These are phyloP conservation scores for Corapipo altera DNA, from an alignment of 2,113 vertebrate genomes.

Conservation along the genomic window DNA sequence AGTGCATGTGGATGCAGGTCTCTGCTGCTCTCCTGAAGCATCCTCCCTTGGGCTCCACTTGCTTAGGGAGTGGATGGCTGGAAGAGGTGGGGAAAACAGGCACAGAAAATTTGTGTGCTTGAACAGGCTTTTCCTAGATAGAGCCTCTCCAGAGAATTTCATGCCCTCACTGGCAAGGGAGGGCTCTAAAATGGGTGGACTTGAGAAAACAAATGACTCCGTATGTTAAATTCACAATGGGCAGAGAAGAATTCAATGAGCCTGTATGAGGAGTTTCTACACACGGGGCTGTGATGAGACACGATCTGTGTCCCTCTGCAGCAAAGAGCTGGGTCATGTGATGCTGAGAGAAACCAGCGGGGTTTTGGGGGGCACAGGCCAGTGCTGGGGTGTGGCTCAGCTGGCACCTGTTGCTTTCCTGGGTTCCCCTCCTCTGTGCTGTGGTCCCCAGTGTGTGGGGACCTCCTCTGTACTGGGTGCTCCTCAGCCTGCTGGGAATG, in stretches of 20 bases:
- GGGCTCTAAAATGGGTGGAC: not conserved
- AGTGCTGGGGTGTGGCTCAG: not conserved
- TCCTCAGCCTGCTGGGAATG: not conserved
- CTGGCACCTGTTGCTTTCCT: not conserved
- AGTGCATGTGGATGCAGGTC: accelerated
- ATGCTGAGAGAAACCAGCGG: not conserved
- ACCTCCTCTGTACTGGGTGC: not conserved
- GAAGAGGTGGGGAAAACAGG: not conserved
- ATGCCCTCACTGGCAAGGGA: not conserved
- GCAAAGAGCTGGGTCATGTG: not conserved
- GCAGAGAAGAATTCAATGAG: not conserved
- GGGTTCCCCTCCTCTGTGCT: not conserved
- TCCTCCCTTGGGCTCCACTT: accelerated
- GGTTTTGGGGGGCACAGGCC: not conserved
- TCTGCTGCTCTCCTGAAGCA: not conserved
- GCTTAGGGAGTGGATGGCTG: not conserved
- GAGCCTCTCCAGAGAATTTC: not conserved
- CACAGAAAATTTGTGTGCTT: not conserved
- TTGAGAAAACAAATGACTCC: not conserved
- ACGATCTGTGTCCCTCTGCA: not conserved
- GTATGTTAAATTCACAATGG: not conserved
- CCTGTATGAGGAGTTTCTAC: not conserved
- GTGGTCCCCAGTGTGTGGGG: not conserved
- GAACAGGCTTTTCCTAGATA: not conserved
- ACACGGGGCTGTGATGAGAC: not conserved